phyloP scores from a whole-genome alignment of 2,113 vertebrate species.

The Clinocottus analis region DNA sequence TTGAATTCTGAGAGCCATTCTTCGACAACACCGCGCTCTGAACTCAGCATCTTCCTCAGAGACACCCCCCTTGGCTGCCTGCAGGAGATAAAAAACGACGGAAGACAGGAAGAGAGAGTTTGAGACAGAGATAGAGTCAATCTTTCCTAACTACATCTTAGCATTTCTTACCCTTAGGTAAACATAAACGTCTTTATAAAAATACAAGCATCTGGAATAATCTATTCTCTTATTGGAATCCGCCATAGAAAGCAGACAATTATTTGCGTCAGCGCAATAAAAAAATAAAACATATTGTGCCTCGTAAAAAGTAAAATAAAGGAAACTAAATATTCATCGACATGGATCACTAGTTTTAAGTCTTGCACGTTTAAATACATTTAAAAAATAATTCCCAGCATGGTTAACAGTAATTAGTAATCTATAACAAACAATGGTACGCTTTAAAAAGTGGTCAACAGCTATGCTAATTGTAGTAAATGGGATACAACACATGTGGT shows the following conservation, averaged over 20 bases:
- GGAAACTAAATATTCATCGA: neutral
- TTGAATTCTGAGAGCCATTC: slow-evolving; percentile 99
- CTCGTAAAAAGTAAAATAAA: neutral
- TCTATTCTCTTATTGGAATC: neutral
- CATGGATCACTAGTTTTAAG: neutral
- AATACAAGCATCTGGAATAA: neutral
- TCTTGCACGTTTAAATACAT: neutral
- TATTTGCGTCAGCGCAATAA: neutral
- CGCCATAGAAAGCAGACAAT: neutral
- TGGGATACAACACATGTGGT: neutral
- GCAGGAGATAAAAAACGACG: slow-evolving; percentile 30
- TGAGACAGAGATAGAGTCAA: neutral
- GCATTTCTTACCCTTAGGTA: too few relatives aligned
- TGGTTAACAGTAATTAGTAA: neutral
- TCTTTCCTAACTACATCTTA: too few relatives aligned
- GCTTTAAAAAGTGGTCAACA: neutral
- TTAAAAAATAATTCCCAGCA: neutral
- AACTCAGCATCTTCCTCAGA: slow-evolving; percentile 92
- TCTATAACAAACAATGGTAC: neutral
- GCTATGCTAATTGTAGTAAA: neutral
- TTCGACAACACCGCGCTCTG: slow-evolving; percentile 93
- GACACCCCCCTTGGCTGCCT: slow-evolving; percentile 77
- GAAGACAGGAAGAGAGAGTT: neutral
- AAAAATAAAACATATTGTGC: neutral
- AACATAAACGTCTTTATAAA: neutral